Percentiles rank a stretch among this genome's conserved stretches.
These are phyloP conservation scores for Callaeas wilsoni DNA, from an alignment of 2,113 vertebrate genomes.

Conservation along the genomic window DNA sequence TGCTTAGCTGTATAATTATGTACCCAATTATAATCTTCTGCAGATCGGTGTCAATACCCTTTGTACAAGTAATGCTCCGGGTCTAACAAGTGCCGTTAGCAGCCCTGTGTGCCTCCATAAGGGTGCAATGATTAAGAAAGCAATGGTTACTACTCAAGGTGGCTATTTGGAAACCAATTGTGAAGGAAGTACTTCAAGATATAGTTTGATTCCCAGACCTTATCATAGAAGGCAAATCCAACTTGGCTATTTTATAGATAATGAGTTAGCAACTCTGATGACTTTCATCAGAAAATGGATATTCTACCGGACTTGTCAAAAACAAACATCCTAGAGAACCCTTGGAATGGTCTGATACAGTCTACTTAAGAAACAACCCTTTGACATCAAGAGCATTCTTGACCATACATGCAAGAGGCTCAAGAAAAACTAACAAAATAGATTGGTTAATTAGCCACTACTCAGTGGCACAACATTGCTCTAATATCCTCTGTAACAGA, in stretches of 20 bases:
- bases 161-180: neutral
- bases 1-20: neutral
- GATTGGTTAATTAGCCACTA: neutral
- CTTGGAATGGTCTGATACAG: neutral
- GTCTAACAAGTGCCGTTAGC: neutral
- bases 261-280: neutral
- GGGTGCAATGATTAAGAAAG: neutral
- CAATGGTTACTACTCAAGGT: neutral
- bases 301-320: neutral
- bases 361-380: neutral
- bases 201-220: neutral
- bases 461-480: neutral
- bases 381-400: neutral
- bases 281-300: neutral
- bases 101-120: neutral
- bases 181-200: neutral
- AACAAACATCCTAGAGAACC: neutral
- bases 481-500: neutral
- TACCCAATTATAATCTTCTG: neutral
- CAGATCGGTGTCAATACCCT: neutral
- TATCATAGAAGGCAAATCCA: neutral
- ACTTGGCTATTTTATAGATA: neutral
- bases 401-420: neutral
- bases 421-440: neutral
- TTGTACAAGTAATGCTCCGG: neutral